These are phyloP conservation scores for Pipra filicauda DNA, from an alignment of 2,113 vertebrate genomes.

Conservation along the genomic window DNA sequence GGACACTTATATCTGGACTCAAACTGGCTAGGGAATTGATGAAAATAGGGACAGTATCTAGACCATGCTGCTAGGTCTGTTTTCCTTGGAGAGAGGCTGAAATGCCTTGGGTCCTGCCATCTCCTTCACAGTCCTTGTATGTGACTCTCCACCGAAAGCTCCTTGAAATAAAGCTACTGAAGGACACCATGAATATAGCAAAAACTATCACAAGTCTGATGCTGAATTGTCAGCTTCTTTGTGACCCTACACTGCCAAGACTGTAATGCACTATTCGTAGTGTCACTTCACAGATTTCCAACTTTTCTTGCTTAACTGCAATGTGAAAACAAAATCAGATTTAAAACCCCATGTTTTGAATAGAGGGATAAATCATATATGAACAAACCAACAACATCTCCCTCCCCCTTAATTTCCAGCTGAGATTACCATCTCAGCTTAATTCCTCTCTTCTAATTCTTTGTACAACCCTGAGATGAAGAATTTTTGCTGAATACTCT, in stretches of 20 bases:
- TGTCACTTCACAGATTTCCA: not conserved
- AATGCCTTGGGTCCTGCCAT: conserved; percentile 32
- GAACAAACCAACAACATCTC: not conserved
- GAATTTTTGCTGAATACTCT: not conserved
- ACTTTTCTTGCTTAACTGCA: not conserved
- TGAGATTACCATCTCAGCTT: not conserved
- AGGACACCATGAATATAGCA: not conserved
- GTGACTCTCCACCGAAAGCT: conserved; percentile 7
- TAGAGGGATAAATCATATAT: not conserved
- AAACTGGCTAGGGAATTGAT: conserved; percentile 43
- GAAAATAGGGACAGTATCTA: conserved; percentile 63
- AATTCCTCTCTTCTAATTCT: not conserved
- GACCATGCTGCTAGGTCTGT: conserved; percentile 38
- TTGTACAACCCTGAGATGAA: not conserved
- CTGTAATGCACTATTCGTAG: not conserved
- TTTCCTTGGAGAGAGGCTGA: conserved; percentile 40
- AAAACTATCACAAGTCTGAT: not conserved
- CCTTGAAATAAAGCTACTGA: conserved; percentile 47
- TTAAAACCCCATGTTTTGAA: not conserved
- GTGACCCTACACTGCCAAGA: not conserved
- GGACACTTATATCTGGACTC: conserved; percentile 63
- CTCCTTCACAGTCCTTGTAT: conserved; percentile 25
- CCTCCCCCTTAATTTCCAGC: not conserved
- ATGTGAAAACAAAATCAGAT: not conserved
- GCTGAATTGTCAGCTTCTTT: not conserved